These are phyloP conservation scores for Nycticorax nycticorax DNA, from an alignment of 2,113 vertebrate genomes.

Conservation along the genomic window DNA sequence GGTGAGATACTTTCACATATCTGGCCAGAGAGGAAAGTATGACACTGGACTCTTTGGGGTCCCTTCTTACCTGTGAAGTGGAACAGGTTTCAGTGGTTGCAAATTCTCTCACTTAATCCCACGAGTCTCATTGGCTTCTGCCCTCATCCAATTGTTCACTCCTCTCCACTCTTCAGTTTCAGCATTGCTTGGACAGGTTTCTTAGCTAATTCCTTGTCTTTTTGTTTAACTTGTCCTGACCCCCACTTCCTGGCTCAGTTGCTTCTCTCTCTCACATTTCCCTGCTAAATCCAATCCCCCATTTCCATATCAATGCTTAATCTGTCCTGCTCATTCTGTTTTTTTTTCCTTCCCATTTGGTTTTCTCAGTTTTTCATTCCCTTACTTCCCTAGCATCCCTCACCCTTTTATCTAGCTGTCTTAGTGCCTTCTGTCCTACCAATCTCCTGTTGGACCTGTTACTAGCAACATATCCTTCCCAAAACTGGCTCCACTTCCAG, in stretches of 20 bases:
- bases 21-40: not conserved
- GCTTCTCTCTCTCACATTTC: not conserved
- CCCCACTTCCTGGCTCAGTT: not conserved
- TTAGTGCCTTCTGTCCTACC: not conserved
- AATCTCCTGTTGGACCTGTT: not conserved
- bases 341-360: fast-evolving
- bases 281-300: not conserved
- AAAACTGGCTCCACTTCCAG: not conserved
- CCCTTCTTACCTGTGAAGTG: not conserved
- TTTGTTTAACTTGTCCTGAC: not conserved
- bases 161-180: not conserved
- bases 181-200: not conserved
- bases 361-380: not conserved
- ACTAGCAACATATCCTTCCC: not conserved
- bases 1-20: not conserved
- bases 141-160: not conserved
- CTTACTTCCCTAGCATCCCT: not conserved
- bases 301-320: not conserved
- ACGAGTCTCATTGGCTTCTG: not conserved
- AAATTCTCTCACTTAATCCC: not conserved
- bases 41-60: not conserved
- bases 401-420: not conserved
- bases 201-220: not conserved
- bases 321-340: not conserved
- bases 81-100: not conserved